Conservation (phyloP, 2,113 vertebrate genomes). For the Gymnorhina tibicen region DNA sequence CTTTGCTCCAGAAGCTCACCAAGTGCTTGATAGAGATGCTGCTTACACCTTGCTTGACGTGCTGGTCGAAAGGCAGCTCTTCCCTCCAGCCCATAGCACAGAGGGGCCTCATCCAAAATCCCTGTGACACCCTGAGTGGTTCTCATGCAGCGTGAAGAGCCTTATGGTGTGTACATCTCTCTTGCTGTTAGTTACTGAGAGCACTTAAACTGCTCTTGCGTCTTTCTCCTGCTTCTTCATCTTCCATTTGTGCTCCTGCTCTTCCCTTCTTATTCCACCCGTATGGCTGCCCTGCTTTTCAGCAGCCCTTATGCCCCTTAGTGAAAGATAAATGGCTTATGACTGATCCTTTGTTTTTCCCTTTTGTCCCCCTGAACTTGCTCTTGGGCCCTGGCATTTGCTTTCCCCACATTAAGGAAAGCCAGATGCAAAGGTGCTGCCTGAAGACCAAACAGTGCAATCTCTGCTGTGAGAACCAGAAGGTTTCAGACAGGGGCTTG, state of each 20-base stretch:
- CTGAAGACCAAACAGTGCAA: neutral
- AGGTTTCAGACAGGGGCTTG: neutral
- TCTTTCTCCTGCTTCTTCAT: neutral
- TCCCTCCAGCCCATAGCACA: neutral
- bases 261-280: neutral
- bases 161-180: neutral
- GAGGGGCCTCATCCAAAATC: neutral
- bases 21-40: neutral
- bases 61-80: neutral
- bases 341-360: neutral
- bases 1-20: neutral
- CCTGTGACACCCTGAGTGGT: neutral
- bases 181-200: neutral
- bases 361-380: neutral
- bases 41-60: neutral
- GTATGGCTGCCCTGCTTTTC: neutral
- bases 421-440: neutral
- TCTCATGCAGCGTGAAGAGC: neutral
- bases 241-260: neutral
- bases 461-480: neutral
- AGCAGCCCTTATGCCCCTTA: neutral
- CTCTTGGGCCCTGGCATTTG: neutral
- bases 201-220: neutral
- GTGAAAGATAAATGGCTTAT: neutral
- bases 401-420: neutral